Evolutionary conservation across 2,888 invertebrate genomes (phyloP).

Genomic region (Mamestra brassicae): DNA sequence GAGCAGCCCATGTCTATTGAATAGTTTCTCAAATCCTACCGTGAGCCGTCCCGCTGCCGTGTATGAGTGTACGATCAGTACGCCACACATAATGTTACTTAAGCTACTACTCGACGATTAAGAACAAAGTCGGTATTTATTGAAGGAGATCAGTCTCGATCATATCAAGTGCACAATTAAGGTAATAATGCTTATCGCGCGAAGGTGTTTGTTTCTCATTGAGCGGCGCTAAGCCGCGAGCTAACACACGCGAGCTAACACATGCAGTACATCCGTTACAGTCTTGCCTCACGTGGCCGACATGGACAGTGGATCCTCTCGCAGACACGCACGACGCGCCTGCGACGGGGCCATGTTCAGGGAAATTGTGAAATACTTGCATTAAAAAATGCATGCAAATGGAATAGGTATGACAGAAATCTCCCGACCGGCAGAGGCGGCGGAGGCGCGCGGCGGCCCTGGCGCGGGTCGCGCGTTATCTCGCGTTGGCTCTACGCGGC

Average conservation of each 20-base stretch:
- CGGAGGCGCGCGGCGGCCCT: conserved; percentile 5
- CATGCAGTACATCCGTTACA: not conserved
- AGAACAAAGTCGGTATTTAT: not conserved
- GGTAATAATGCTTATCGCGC: conserved; percentile 26
- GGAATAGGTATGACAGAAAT: not conserved
- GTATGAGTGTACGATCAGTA: too few relatives aligned
- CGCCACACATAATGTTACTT: not conserved
- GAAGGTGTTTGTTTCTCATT: conserved; percentile 29
- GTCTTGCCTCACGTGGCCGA: not conserved
- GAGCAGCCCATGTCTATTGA: not conserved
- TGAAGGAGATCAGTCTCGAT: conserved; percentile 9
- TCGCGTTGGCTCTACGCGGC: conserved; percentile 5
- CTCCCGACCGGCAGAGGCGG: not conserved
- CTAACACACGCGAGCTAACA: conserved; percentile 21
- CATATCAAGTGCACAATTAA: conserved; percentile 6
- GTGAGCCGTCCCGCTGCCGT: not conserved
- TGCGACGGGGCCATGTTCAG: not conserved
- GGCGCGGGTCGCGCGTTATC: conserved; percentile 39
- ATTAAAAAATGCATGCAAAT: not conserved
- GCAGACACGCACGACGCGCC: not conserved
- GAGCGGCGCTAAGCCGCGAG: conserved; percentile 17
- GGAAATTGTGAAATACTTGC: not conserved
- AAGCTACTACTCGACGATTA: not conserved
- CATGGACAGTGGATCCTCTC: not conserved
- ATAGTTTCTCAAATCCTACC: not conserved